Percentiles rank a stretch among this genome's conserved stretches.
Evolutionary conservation across 2,113 vertebrate genomes (phyloP).

Genomic region (Chrysemys picta): DNA sequence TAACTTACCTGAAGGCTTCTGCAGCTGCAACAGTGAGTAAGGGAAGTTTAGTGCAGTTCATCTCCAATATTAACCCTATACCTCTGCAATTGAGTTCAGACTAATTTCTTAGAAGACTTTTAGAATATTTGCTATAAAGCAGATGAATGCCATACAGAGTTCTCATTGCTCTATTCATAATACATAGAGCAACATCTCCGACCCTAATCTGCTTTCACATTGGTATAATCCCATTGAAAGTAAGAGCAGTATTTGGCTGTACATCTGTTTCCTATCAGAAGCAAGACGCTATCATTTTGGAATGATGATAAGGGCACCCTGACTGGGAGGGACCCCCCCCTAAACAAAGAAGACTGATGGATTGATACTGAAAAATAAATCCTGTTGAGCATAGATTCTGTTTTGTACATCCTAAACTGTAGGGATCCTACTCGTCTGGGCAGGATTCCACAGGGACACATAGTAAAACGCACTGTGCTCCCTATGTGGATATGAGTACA

Average conservation of each 20-base stretch:
- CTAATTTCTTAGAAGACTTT: neutral
- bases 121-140: neutral
- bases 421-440: accelerated
- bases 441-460: neutral
- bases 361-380: neutral
- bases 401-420: accelerated
- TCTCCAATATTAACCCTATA: neutral
- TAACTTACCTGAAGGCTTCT: neutral
- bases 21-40: neutral
- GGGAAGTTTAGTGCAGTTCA: neutral
- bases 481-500: constrained; percentile 28
- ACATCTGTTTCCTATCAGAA: neutral
- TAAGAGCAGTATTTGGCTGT: accelerated
- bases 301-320: neutral
- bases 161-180: neutral
- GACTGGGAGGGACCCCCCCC: neutral
- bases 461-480: neutral
- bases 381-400: neutral
- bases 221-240: neutral
- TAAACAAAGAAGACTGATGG: neutral
- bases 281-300: neutral
- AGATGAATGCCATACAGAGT: neutral
- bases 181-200: neutral
- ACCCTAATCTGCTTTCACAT: neutral
- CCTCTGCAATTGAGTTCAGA: neutral